phyloP scores from a whole-genome alignment of 2,113 vertebrate species.

The Aleadryas rufinucha region DNA sequence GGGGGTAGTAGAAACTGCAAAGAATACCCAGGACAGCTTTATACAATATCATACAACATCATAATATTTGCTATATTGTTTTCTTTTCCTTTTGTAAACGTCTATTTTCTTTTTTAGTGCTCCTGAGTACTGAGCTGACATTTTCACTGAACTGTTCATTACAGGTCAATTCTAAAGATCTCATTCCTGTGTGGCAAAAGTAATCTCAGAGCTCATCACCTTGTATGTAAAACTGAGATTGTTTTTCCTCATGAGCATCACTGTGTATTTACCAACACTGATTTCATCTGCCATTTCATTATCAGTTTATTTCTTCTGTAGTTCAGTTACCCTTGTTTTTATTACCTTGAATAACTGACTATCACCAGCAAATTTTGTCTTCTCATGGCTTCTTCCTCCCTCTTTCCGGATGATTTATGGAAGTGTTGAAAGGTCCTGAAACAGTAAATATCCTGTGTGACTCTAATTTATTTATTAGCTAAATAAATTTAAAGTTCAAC shows the following conservation, averaged over 20 bases:
- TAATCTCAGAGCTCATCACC: conserved; percentile 11
- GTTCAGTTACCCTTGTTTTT: not conserved
- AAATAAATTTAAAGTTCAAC: not conserved
- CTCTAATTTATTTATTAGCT: not conserved
- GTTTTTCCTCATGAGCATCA: not conserved
- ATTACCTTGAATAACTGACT: not conserved
- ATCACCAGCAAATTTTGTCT: not conserved
- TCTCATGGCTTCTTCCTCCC: not conserved
- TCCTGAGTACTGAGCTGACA: not conserved
- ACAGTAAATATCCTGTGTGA: not conserved
- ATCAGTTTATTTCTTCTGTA: conserved; percentile 3
- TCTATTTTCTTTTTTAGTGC: not conserved
- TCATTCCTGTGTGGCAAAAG: not conserved
- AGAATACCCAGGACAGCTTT: not conserved
- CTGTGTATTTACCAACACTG: not conserved
- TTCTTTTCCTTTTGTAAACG: not conserved
- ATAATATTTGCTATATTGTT: not conserved
- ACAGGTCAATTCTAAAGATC: not conserved
- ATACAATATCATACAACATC: not conserved
- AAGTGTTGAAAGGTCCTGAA: not conserved
- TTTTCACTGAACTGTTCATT: conserved; percentile 23
- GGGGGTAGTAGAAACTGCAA: not conserved
- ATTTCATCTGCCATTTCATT: conserved; percentile 26
- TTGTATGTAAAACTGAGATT: not conserved
- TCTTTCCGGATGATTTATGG: not conserved